Evolutionary conservation across 35 echinoderm and acorn worm genomes (phyloP).

Genomic region (Hemicentrotus pulcherrimus): DNA sequence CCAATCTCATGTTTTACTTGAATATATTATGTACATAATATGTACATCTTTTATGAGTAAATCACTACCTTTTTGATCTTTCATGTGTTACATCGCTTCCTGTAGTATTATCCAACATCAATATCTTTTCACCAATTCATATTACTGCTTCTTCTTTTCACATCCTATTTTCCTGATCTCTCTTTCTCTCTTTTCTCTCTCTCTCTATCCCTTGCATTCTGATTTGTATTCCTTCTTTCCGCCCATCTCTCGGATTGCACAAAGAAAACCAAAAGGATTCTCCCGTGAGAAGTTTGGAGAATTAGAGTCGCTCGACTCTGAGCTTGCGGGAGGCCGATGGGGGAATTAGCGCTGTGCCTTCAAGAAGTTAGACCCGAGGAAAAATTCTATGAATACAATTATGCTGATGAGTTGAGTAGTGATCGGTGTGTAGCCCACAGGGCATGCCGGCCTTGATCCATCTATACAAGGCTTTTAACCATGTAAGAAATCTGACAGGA

Average conservation of each 20-base stretch:
- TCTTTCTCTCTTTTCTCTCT: neutral
- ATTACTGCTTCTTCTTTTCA: neutral
- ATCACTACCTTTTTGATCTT: neutral
- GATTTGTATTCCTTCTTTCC: neutral
- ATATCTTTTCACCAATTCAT: neutral
- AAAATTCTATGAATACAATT: slow-evolving; percentile 54
- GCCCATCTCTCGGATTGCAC: neutral
- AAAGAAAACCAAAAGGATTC: neutral
- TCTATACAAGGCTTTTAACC: neutral
- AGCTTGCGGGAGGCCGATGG: neutral
- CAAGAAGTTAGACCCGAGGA: slow-evolving; percentile 30
- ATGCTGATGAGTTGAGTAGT: slow-evolving; percentile 15
- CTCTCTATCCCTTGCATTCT: neutral
- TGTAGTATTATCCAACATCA: neutral
- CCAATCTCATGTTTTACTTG: neutral
- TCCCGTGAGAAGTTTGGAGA: neutral
- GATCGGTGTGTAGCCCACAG: neutral
- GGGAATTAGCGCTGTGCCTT: slow-evolving; percentile 32
- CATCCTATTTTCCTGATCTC: neutral
- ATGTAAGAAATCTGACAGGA: neutral
- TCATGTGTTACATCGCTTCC: neutral
- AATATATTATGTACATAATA: neutral
- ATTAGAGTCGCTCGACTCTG: neutral
- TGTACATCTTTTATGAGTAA: neutral
- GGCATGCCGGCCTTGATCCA: neutral